Conservation (phyloP, 2,797 vertebrate genomes). For the Eurystomus glaucurus region DNA sequence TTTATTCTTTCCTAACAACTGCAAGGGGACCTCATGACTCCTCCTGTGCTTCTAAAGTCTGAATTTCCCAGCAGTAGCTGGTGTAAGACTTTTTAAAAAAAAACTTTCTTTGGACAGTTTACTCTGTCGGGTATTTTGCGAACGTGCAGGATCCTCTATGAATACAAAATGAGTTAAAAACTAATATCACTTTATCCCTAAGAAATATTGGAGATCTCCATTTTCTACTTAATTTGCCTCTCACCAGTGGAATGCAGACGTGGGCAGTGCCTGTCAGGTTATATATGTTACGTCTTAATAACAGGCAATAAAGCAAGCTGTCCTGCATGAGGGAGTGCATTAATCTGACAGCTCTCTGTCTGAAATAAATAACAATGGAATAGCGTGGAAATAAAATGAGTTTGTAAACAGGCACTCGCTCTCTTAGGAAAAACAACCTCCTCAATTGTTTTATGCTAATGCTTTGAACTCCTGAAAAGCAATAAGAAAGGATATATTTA, state of each 20-base stretch:
- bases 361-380: conserved; percentile 58
- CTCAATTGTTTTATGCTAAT: conserved; percentile 36
- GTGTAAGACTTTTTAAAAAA: not conserved
- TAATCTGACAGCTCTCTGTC: conserved; percentile 53
- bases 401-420: conserved; percentile 47
- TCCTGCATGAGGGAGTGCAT: conserved; percentile 37
- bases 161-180: conserved; percentile 41
- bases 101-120: not conserved
- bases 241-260: conserved; percentile 42
- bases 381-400: conserved; percentile 28
- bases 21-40: rapidly evolving
- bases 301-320: conserved; percentile 60
- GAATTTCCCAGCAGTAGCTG: not conserved
- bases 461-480: conserved; percentile 4
- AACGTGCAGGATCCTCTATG: not conserved
- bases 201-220: conserved; percentile 60
- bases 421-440: conserved; percentile 35
- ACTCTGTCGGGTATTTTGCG: not conserved
- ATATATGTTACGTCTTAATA: conserved; percentile 63
- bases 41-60: not conserved
- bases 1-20: not conserved
- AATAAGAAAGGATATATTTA: conserved; percentile 8
- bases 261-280: conserved; percentile 65
- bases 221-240: conserved; percentile 66
- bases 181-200: conserved; percentile 30